Evolutionary conservation across 2,888 invertebrate genomes (phyloP), one percentile per base, ranked within the genome.

Genomic region (Agapetus fuscipes): DNA sequence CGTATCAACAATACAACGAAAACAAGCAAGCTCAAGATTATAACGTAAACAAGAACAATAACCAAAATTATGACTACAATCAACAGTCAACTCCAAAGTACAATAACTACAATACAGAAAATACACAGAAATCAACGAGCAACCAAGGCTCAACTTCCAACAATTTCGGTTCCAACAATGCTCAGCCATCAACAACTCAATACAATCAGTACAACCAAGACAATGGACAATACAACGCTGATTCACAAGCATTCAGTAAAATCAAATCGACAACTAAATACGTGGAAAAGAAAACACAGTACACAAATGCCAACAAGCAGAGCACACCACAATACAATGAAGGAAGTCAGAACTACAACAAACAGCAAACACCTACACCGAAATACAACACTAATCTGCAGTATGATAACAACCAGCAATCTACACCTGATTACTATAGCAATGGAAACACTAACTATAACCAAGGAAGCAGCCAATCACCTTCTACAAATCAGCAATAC

Each of bases 151-250:
- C 32, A 10, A 24, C 35, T 29, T 20, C 13, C 20, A 32, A 32
- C 17, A 38, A 12, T 25, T 11, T 3, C 17, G n/a, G n/a, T 15
- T 10, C 11, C 9, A 20, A 20, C 5, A 20, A 9, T 20, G 20
- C 9, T 20, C 20, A 20, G 9, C 20, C 4, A 20, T 37, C 43
- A 39, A 45, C 47, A 20, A 30, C 46, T 30, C 45, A 49, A 28
- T 43, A 44, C n/a, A 46, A 42, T 17, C 36, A 45, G 12, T 40
- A 35, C 17, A 50, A 46, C 28, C 52, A 48, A 34, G 50, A 42
- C 13, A 42, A 37, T 26, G 56, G 55, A 28, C 56, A 55, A 44
- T 50, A 51, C 10, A 53, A 56, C 11, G 53, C 53, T 39, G 51
- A 53, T 3, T 53, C 53, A 24, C 37, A 41, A 30, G 16, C 17